A percentile compares a stretch with the other conserved stretches of the same genome.
Evolutionary conservation across 1,140 invertebrate genomes (phyloP).

Genomic region (Drosophila asahinai): DNA sequence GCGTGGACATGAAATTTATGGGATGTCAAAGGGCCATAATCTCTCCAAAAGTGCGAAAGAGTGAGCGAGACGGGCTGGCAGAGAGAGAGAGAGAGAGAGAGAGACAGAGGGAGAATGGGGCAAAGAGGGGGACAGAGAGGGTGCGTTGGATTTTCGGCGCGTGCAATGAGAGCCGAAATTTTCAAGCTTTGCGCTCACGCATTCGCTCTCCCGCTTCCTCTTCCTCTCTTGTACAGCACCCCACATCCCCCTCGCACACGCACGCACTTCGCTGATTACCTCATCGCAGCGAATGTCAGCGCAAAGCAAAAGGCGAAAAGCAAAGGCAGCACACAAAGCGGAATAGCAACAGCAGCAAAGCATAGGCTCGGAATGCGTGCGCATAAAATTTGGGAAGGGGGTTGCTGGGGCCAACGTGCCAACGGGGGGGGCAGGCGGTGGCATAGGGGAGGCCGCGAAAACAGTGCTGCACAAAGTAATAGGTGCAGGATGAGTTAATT

Average conservation of each 20-base stretch:
- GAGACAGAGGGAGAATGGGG: conserved; percentile 4
- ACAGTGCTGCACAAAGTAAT: conserved; percentile 15
- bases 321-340: conserved; percentile 33
- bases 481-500: not conserved
- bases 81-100: conserved; percentile 19
- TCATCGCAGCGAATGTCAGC: conserved; percentile 79
- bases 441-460: not conserved
- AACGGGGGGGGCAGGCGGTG: not conserved
- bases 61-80: not conserved
- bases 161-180: conserved; percentile 68
- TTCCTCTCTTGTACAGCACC: not conserved
- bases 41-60: conserved; percentile 46
- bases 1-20: conserved; percentile 79
- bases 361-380: conserved; percentile 73
- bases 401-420: not conserved
- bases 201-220: conserved; percentile 30
- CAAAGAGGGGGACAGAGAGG: not conserved
- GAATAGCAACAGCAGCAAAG: conserved; percentile 49
- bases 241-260: conserved; percentile 27
- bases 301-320: conserved; percentile 59
- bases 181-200: conserved; percentile 65
- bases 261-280: conserved; percentile 70
- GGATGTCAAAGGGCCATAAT: conserved; percentile 82
- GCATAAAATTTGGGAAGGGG: conserved; percentile 26
- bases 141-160: conserved; percentile 50